Percentiles rank a stretch among this genome's conserved stretches.
phyloP scores from a whole-genome alignment of 2,888 invertebrate genomes.

The Cheilosia soror region DNA sequence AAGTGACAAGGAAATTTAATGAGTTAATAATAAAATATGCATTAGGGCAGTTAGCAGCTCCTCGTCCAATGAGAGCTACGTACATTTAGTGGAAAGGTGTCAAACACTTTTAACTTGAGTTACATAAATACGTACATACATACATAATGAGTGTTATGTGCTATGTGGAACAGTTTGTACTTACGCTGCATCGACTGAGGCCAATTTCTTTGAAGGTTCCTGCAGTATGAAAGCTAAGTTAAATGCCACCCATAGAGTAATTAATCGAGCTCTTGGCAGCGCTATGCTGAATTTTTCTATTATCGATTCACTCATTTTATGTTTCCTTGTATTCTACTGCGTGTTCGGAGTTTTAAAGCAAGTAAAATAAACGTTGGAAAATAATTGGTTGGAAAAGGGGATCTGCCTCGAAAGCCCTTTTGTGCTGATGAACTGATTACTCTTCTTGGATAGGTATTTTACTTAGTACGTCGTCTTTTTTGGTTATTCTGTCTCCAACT shows the following conservation, averaged over 20 bases:
- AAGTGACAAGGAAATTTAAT: constrained; percentile 33
- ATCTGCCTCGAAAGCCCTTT: constrained; percentile 49
- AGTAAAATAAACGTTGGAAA: constrained; percentile 53
- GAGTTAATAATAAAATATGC: constrained; percentile 35
- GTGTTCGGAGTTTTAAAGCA: constrained; percentile 54
- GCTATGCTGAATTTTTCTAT: constrained; percentile 80
- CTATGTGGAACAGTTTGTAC: constrained; percentile 75
- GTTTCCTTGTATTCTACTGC: constrained; percentile 55
- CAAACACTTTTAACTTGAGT: constrained; percentile 9
- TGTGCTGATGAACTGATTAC: constrained; percentile 60
- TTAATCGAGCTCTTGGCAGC: constrained; percentile 81
- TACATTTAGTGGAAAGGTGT: constrained; percentile 14
- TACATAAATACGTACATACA: constrained; percentile 2
- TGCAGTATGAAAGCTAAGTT: constrained; percentile 83
- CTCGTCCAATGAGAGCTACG: background rate
- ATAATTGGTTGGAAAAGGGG: constrained; percentile 49
- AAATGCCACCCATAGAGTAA: constrained; percentile 83
- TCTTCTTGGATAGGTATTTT: constrained; percentile 53
- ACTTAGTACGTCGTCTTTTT: constrained; percentile 57
- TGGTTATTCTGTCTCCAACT: constrained; percentile 69
- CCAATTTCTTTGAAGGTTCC: constrained; percentile 82
- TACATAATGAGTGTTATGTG: background rate
- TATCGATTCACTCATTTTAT: constrained; percentile 82
- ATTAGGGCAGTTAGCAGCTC: constrained; percentile 2
- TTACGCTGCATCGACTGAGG: constrained; percentile 84